Base-by-base conservation (phyloP, 2,113 vertebrate species). In the Apistogramma diplotaenia region DNA sequence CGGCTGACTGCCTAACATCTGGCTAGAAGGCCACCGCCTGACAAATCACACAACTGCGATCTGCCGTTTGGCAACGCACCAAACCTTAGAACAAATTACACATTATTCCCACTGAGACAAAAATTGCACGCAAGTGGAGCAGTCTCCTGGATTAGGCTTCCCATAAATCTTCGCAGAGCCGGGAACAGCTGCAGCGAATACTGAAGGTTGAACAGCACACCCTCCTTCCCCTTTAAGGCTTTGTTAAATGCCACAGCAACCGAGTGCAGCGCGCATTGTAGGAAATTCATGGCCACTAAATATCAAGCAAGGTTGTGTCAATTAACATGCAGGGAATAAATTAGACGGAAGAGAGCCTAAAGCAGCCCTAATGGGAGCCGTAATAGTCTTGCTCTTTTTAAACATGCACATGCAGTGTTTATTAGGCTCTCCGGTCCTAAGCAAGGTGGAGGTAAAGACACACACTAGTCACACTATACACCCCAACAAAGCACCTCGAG, bases 201-300 rank as follows among this genome's bases (percentile, higher is more conserved):
- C 4, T 74, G 85, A 85, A 65, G 76, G 83, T 80, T 73, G 62
- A 92, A 74, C 81, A 9, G 35, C 70, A 1, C 35, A 25, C 72
- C 59, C 40, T 74, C 60, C 76, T 29, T 31, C 59, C 87, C 80
- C 73, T 90, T 76, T 54, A 81, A 90, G 85, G 84, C 83, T 84
- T 85, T 79, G 65, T 76, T 85, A 93, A 94, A 91, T 88, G 92
- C 75, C 86, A 85, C 33, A 19, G 58, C 73, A 58, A 58, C 35
- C 5, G 27, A 80, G 51, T 15, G 27, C 79, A 19, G 51, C 16
- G 74, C 27, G 10, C 81, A 62, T 58, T 74, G 82, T 60, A 37
- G 80, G 55, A 84, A 72, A 91, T 87, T 89, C 77, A 79, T 74
- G 62, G 81, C 67, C 90, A 85, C 87, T 89, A 92, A 92, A 90